Percentiles rank a stretch among this genome's conserved stretches.
Evolutionary conservation across 2,113 vertebrate species (phyloP).

Genomic region (Cairina moschata): DNA sequence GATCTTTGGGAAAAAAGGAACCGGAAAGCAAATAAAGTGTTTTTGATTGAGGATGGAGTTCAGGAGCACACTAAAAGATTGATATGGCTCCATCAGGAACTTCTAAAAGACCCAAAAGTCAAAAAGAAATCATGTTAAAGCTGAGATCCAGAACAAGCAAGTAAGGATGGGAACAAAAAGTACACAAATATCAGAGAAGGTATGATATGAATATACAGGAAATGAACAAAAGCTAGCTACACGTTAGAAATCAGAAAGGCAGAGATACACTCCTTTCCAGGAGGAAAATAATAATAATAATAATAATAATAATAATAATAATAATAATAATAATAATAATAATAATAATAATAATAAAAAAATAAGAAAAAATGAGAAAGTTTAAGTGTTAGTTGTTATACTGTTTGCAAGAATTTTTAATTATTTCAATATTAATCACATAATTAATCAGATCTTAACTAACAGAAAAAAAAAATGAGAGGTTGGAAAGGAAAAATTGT

Average conservation of each 20-base stretch:
- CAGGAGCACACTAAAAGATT: background rate
- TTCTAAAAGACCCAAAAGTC: background rate
- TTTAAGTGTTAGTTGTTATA: background rate
- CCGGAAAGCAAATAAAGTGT: background rate
- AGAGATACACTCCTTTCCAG: background rate
- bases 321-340: no score
- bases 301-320: no score
- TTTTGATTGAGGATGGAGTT: background rate
- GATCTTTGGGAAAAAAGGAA: background rate
- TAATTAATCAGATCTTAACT: background rate
- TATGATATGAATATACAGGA: background rate
- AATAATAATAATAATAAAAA: no score
- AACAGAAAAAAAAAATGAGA: rapidly evolving
- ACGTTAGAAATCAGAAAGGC: background rate
- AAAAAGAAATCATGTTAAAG: background rate
- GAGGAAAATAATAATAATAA: no score
- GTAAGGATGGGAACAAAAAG: background rate
- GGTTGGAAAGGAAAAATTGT: background rate
- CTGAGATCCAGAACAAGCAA: background rate
- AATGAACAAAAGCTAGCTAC: background rate
- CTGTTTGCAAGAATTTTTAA: background rate
- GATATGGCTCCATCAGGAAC: background rate
- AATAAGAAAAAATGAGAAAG: background rate
- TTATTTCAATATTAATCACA: background rate
- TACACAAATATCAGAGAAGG: background rate